phyloP scores from a whole-genome alignment of 2,888 invertebrate genomes.

The Gerris lacustris region DNA sequence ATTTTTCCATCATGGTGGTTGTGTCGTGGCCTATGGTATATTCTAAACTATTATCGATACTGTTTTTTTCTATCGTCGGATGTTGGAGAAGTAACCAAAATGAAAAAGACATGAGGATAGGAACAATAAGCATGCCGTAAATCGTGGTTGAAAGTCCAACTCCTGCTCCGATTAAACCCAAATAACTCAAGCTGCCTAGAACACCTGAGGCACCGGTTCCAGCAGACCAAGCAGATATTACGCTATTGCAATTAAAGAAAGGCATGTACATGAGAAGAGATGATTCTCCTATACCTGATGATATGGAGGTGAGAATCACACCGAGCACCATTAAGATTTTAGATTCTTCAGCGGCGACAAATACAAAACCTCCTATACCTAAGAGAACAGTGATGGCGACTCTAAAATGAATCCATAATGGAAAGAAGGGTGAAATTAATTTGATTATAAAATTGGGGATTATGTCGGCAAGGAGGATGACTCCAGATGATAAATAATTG shows the following conservation, averaged over 20 bases:
- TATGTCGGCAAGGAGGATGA: constrained; percentile 67
- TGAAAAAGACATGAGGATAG: constrained; percentile 26
- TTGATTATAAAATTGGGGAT: constrained; percentile 60
- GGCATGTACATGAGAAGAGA: constrained; percentile 61
- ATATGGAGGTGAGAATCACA: constrained; percentile 59
- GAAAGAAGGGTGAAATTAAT: constrained; percentile 55
- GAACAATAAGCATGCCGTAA: constrained; percentile 25
- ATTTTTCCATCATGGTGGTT: constrained; percentile 41
- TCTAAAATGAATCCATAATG: constrained; percentile 50
- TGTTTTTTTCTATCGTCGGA: constrained; percentile 18
- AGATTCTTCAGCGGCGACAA: constrained; percentile 52
- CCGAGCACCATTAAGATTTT: constrained; percentile 53
- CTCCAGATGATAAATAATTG: constrained; percentile 58
- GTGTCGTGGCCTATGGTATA: background rate
- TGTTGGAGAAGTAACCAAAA: constrained; percentile 32
- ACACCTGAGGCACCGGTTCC: constrained; percentile 77
- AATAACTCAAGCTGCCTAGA: constrained; percentile 63
- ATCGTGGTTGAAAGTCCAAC: constrained; percentile 26
- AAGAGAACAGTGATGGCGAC: constrained; percentile 46
- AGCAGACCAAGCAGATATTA: constrained; percentile 71
- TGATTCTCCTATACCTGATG: constrained; percentile 67
- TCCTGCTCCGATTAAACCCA: constrained; percentile 40
- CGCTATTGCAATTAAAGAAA: constrained; percentile 52
- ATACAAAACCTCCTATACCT: constrained; percentile 49
- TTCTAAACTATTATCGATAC: background rate